Evolutionary conservation across 1,140 invertebrate species (phyloP).

Genomic region (Bradynema listronoti): DNA sequence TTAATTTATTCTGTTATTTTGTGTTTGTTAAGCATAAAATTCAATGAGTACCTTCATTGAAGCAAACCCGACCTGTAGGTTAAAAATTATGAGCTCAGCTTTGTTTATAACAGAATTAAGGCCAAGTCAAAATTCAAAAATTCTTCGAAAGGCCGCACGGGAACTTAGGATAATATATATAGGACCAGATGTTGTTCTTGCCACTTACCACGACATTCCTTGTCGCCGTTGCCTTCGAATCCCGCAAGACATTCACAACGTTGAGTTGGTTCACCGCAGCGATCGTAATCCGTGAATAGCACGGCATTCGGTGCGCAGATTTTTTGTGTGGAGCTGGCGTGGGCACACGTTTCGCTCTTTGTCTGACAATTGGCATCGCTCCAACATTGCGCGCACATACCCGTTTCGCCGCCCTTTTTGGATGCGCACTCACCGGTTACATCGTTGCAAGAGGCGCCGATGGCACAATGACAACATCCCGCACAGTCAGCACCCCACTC

Average conservation of each 20-base stretch:
- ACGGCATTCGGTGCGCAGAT: constrained; percentile 52
- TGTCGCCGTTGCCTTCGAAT: constrained; percentile 47
- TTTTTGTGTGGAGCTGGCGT: not conserved
- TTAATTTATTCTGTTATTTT: too few relatives aligned
- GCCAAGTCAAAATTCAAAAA: too few relatives aligned
- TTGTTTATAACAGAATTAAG: too few relatives aligned
- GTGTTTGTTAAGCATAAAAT: too few relatives aligned
- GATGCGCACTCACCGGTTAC: constrained; percentile 48
- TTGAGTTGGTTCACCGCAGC: constrained; percentile 50
- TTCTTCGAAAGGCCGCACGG: too few relatives aligned
- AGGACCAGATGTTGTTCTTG: not conserved
- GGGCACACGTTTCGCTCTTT: constrained; percentile 26
- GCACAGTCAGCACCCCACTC: constrained; percentile 55
- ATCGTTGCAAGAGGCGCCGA: constrained; percentile 40
- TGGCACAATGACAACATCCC: constrained; percentile 53
- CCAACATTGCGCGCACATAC: constrained; percentile 47
- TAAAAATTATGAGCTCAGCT: too few relatives aligned
- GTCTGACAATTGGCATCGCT: constrained; percentile 44
- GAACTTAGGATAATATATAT: not conserved
- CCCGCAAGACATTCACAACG: constrained; percentile 52
- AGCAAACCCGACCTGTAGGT: too few relatives aligned
- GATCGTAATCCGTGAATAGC: constrained; percentile 48
- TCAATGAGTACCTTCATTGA: too few relatives aligned
- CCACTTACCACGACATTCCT: constrained; percentile 39
- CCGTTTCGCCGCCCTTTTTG: too few relatives aligned